Evolutionary conservation across 2,113 vertebrate genomes (phyloP), one percentile per base, ranked within the genome.

Genomic region (Vanacampus margaritifer): DNA sequence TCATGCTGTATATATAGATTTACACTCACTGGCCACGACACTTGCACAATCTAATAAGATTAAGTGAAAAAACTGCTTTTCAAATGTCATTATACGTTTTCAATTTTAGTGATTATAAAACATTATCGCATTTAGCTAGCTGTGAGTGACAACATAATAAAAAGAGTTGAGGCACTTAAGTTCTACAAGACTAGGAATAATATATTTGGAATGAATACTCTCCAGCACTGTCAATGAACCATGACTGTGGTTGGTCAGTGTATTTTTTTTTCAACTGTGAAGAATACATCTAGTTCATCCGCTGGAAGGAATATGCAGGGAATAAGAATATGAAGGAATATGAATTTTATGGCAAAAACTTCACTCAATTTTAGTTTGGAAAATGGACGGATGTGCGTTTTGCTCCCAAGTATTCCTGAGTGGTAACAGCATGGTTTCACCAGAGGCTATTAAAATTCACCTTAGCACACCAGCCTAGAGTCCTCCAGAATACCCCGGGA

Each of bases 401-500:
- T 13, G 24, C 23, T 54, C 12, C 5, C 70, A 35, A 67, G 66
- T 35, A 68, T n/a, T 53, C 16, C 28, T 50, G 21, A 26, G 32
- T 17, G 16, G 50, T 21, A 56, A 58, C 59, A 57, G 6, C 12
- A 2, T 39, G 43, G 46, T 66, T 78, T 65, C 26, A 71, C 10
- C 4, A 71, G 64, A 58, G 39, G 45, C 36, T 41, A 67, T 86
- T 86, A 51, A 72, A 69, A 87, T 81, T 76, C 81, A 64, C 4
- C 26, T 58, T 24, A 35, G 62, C 75, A 60, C 65, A 39, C 4
- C 28, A 13, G 56, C 68, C 59, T 39, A 75, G 32, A 26, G 65
- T 76, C 72, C 78, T 16, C 32, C 66, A 73, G 53, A 80, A 75
- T 78, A 80, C 82, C 79, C 75, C 69, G 71, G 65, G 50, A 76